phyloP scores from a whole-genome alignment of 2,888 invertebrate species.

The Conus canariensis region DNA sequence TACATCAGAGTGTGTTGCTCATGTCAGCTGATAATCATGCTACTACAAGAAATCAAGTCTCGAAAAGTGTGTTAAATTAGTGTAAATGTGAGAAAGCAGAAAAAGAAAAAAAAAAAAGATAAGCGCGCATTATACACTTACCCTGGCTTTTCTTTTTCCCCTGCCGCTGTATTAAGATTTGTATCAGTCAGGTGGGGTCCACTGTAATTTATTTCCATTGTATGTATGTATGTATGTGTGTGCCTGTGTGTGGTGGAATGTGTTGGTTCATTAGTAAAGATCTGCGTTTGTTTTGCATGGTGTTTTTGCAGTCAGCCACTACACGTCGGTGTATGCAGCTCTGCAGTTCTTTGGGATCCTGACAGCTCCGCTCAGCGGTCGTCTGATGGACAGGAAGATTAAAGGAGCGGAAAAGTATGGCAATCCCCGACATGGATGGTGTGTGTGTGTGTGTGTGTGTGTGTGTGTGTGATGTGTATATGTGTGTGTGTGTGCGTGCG shows the following conservation, averaged over 20 bases:
- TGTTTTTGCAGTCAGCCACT: conserved; percentile 54
- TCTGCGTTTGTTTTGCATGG: not conserved
- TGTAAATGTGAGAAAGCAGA: too few relatives aligned
- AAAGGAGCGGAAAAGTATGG: conserved; percentile 40
- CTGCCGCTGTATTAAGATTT: too few relatives aligned
- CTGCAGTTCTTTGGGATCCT: conserved; percentile 60
- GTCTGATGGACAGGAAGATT: conserved; percentile 59
- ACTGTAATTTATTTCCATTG: too few relatives aligned
- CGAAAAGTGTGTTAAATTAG: too few relatives aligned
- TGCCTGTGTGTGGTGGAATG: not conserved
- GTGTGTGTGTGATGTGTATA: not conserved
- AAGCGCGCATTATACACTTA: too few relatives aligned
- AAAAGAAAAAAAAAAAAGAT: too few relatives aligned
- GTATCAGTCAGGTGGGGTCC: too few relatives aligned
- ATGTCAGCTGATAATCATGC: too few relatives aligned
- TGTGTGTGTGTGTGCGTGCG: not conserved
- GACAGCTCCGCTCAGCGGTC: conserved; percentile 57
- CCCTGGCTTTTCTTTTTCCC: too few relatives aligned
- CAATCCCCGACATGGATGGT: conserved; percentile 48
- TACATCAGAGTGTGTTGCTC: too few relatives aligned
- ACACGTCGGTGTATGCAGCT: conserved; percentile 57
- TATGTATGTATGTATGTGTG: not conserved
- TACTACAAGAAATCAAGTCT: too few relatives aligned
- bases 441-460: not conserved
- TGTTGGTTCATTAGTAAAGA: not conserved